Evolutionary conservation across 2,888 invertebrate genomes (phyloP).

Genomic region (Nomada ferruginata): DNA sequence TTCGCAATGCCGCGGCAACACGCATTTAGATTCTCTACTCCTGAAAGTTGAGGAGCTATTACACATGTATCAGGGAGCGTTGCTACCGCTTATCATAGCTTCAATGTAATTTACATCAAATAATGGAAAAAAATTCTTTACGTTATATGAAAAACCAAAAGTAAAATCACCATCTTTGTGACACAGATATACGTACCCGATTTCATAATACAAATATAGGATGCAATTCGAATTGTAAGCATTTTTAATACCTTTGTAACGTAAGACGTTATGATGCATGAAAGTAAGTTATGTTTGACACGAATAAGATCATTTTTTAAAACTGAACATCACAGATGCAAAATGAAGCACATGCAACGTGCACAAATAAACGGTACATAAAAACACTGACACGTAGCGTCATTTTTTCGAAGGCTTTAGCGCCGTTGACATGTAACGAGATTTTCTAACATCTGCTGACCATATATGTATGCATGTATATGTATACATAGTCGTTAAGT

Average conservation of each 20-base stretch:
- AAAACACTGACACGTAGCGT: slow-evolving; percentile 9
- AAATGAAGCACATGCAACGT: slow-evolving; percentile 3
- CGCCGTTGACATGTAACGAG: slow-evolving; percentile 8
- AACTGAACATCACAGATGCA: neutral
- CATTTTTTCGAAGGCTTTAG: neutral
- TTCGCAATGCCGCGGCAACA: neutral
- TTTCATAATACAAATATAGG: no score
- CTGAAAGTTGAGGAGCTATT: no score
- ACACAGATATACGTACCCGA: no score
- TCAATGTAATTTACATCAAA: no score
- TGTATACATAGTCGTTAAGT: neutral
- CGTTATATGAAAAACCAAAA: no score
- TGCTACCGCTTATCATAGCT: no score
- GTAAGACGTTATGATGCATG: neutral
- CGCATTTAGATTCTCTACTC: no score
- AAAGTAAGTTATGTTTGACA: neutral
- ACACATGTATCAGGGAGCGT: no score
- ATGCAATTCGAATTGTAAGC: neutral
- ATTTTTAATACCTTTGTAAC: slow-evolving; percentile 1
- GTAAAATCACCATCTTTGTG: no score
- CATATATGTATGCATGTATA: neutral
- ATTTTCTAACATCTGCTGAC: slow-evolving; percentile 44
- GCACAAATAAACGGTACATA: slow-evolving; percentile 9
- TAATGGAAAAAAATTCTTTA: no score
- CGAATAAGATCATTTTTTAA: neutral